These are phyloP conservation scores for Leucoma salicis DNA, from an alignment of 2,888 invertebrate genomes.

Conservation along the genomic window DNA sequence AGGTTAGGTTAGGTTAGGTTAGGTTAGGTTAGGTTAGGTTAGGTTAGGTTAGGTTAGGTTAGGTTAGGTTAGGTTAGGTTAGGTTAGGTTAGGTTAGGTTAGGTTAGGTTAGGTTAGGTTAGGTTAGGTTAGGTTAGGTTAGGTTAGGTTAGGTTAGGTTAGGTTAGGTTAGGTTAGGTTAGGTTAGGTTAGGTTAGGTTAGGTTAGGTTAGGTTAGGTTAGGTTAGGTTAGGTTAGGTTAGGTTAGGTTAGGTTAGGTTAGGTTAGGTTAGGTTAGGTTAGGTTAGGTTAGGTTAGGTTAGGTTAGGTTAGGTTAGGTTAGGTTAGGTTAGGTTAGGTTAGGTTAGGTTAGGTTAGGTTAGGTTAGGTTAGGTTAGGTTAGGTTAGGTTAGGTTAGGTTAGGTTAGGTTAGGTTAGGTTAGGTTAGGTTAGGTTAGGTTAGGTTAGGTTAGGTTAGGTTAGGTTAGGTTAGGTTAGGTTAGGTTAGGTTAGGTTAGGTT, in stretches of 20 bases:
- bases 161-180: slow-evolving; percentile 20
- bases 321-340: slow-evolving; percentile 6
- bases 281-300: slow-evolving; percentile 13
- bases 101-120: slow-evolving; percentile 23
- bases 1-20: slow-evolving; percentile 14
- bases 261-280: slow-evolving; percentile 16
- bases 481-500: slow-evolving; percentile 14
- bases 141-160: slow-evolving; percentile 20
- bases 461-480: neutral
- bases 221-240: slow-evolving; percentile 17
- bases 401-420: slow-evolving; percentile 8
- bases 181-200: slow-evolving; percentile 14
- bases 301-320: slow-evolving; percentile 12
- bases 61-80: slow-evolving; percentile 26
- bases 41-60: slow-evolving; percentile 25
- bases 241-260: slow-evolving; percentile 18
- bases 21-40: slow-evolving; percentile 13
- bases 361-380: slow-evolving; percentile 9
- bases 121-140: slow-evolving; percentile 10
- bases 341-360: slow-evolving; percentile 16
- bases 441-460: slow-evolving; percentile 5
- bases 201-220: slow-evolving; percentile 18
- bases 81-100: slow-evolving; percentile 19
- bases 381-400: slow-evolving; percentile 12
- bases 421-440: slow-evolving; percentile 4